These are phyloP conservation scores for Otocyon megalotis DNA, from an alignment of 2,113 vertebrate species.

Conservation along the genomic window DNA sequence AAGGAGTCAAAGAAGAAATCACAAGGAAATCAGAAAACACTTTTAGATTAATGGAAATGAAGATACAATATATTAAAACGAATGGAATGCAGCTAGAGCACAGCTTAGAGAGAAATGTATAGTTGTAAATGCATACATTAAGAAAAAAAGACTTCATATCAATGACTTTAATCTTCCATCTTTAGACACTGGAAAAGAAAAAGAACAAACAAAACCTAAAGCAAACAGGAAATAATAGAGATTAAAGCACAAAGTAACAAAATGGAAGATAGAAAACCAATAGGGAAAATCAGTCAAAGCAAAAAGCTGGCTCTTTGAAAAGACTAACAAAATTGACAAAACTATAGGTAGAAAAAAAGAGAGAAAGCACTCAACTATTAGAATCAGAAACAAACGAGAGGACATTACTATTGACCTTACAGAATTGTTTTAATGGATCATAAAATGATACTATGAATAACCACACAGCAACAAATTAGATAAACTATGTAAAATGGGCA, in stretches of 20 bases:
- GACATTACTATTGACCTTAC: not conserved
- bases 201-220: not conserved
- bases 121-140: not conserved
- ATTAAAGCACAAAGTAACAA: not conserved
- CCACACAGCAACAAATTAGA: not conserved
- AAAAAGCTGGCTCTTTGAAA: not conserved
- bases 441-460: not conserved
- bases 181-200: not conserved
- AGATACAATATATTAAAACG: not conserved
- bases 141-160: not conserved
- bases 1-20: not conserved
- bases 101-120: not conserved
- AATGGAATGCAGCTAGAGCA: not conserved
- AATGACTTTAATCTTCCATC: not conserved
- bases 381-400: slow-evolving; percentile 26
- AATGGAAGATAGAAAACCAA: not conserved
- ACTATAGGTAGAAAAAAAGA: not conserved
- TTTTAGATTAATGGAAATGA: not conserved
- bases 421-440: not conserved
- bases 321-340: not conserved
- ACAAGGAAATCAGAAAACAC: not conserved
- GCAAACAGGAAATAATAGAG: not conserved
- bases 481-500: not conserved
- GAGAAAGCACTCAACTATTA: not conserved
- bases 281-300: not conserved